Conservation (phyloP, 2,888 invertebrate genomes). For the Hydropsyche betteni region DNA sequence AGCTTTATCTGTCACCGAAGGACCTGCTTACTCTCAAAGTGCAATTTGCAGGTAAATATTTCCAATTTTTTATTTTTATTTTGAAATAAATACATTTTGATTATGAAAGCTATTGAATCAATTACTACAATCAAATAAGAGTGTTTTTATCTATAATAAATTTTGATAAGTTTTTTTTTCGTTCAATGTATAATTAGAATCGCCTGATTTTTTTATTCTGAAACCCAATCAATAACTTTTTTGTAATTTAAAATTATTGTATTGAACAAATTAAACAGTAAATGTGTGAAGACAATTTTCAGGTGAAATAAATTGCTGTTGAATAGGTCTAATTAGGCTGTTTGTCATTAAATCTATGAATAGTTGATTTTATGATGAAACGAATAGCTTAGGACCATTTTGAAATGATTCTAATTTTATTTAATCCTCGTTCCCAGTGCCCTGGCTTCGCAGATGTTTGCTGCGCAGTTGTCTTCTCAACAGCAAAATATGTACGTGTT, state of each 20-base stretch:
- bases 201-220: conserved; percentile 25
- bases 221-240: background rate
- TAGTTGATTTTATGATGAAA: background rate
- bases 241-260: background rate
- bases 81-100: no score
- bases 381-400: conserved; percentile 33
- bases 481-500: conserved; percentile 92
- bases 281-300: no score
- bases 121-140: no score
- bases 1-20: conserved; percentile 94
- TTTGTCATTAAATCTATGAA: background rate
- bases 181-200: background rate
- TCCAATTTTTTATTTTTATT: background rate
- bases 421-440: conserved; percentile 78
- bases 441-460: conserved; percentile 97
- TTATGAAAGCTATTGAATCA: no score
- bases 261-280: background rate
- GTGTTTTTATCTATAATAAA: background rate
- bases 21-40: conserved; percentile 98
- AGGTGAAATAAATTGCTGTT: conserved; percentile 4
- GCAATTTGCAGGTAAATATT: conserved; percentile 93
- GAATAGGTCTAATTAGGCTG: background rate
- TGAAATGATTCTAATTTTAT: conserved; percentile 47
- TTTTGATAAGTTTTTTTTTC: background rate
- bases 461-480: conserved; percentile 90